These are phyloP conservation scores for Xenus cinereus DNA, from an alignment of 2,113 vertebrate genomes.

Conservation along the genomic window DNA sequence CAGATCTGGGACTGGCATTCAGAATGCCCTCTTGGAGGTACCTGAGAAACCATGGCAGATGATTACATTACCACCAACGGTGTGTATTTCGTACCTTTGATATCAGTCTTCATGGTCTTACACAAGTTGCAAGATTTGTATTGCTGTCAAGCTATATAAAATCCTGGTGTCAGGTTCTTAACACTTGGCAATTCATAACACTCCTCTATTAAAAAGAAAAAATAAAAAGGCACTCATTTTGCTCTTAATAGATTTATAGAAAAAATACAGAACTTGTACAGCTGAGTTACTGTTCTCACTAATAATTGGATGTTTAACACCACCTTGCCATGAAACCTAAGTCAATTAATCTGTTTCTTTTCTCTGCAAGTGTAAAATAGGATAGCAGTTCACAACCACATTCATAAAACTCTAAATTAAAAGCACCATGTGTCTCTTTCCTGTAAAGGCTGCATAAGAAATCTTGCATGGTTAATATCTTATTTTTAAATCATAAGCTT, in stretches of 20 bases:
- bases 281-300: not conserved
- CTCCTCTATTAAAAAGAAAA: not conserved
- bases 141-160: not conserved
- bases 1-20: not conserved
- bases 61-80: not conserved
- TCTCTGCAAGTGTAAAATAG: not conserved
- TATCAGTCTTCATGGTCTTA: not conserved
- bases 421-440: not conserved
- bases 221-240: not conserved
- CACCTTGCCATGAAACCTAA: not conserved
- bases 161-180: not conserved
- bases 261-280: not conserved
- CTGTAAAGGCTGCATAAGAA: not conserved
- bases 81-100: not conserved
- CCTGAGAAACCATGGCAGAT: not conserved
- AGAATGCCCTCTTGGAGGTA: not conserved
- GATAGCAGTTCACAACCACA: not conserved
- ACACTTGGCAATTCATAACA: not conserved
- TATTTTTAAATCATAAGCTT: not conserved
- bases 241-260: not conserved
- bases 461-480: not conserved
- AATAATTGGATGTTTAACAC: not conserved
- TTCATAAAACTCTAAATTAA: not conserved
- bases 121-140: not conserved
- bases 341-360: not conserved